phyloP scores from a whole-genome alignment of 2,797 vertebrate genomes.

The Semaprochilodus insignis region DNA sequence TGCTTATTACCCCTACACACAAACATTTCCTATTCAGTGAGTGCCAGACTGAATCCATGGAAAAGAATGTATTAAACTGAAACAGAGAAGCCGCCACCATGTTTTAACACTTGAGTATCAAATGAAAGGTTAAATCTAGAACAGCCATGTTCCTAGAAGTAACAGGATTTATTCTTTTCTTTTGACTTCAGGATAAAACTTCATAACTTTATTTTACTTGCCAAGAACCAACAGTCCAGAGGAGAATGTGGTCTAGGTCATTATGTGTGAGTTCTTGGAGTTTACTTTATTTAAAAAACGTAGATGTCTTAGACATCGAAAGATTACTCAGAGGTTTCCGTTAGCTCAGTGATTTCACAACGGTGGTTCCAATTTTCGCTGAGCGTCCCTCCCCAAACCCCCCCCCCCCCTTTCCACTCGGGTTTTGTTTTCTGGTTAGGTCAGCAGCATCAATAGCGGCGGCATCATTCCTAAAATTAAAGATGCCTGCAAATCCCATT shows the following conservation, averaged over 20 bases:
- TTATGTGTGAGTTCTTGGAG: neutral
- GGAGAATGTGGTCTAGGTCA: neutral
- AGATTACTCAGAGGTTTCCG: neutral
- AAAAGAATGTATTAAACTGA: neutral
- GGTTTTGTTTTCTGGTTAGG: neutral
- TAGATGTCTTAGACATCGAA: neutral
- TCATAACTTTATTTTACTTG: neutral
- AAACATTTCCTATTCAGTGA: neutral
- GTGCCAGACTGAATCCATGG: neutral
- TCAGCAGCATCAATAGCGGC: neutral
- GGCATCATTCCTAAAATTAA: neutral
- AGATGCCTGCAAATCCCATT: neutral
- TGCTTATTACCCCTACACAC: neutral
- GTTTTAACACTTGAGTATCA: neutral
- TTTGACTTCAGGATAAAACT: neutral
- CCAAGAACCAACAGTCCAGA: neutral
- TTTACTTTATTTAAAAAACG: neutral
- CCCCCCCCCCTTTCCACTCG: no score
- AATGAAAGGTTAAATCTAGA: neutral
- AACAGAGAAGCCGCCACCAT: neutral
- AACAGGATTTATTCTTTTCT: neutral
- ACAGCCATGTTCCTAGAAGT: neutral
- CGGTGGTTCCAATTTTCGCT: neutral
- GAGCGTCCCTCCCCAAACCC: no score
- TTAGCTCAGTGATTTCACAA: neutral